Conservation (phyloP, 2,888 invertebrate genomes). For the Horisme vitalbata region DNA sequence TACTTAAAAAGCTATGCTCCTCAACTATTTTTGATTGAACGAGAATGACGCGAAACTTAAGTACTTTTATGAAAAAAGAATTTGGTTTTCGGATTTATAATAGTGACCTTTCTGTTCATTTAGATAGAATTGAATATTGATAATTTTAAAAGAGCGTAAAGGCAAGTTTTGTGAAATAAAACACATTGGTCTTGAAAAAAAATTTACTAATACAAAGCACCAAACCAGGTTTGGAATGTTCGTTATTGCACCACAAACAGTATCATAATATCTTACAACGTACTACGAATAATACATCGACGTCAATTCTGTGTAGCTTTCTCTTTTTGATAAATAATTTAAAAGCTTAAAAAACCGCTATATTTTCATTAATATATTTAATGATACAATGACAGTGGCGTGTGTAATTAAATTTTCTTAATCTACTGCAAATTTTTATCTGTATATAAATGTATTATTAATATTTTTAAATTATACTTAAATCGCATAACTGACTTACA, state of each 20-base stretch:
- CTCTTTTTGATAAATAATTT: too few relatives aligned
- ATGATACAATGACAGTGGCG: too few relatives aligned
- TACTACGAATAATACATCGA: too few relatives aligned
- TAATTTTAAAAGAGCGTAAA: conserved; percentile 52
- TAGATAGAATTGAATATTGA: conserved; percentile 26
- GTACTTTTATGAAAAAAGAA: conserved; percentile 36
- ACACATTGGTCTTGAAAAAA: conserved; percentile 68
- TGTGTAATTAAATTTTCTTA: too few relatives aligned
- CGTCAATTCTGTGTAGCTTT: too few relatives aligned
- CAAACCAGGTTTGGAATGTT: conserved; percentile 82
- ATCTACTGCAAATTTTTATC: too few relatives aligned
- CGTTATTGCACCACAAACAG: conserved; percentile 77
- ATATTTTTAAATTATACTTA: too few relatives aligned
- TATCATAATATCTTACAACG: conserved; percentile 50
- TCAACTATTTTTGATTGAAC: conserved; percentile 36
- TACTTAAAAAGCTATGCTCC: conserved; percentile 58
- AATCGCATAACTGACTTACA: too few relatives aligned
- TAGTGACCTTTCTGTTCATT: conserved; percentile 71
- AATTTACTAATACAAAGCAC: conserved; percentile 79
- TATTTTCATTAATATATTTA: too few relatives aligned
- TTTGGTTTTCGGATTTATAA: conserved; percentile 43
- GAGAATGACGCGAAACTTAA: conserved; percentile 35
- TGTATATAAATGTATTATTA: too few relatives aligned
- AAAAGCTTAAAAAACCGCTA: too few relatives aligned
- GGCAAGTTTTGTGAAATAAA: conserved; percentile 68